These are phyloP conservation scores for Tonatia bakeri DNA, from an alignment of 2,113 vertebrate species.

Conservation along the genomic window DNA sequence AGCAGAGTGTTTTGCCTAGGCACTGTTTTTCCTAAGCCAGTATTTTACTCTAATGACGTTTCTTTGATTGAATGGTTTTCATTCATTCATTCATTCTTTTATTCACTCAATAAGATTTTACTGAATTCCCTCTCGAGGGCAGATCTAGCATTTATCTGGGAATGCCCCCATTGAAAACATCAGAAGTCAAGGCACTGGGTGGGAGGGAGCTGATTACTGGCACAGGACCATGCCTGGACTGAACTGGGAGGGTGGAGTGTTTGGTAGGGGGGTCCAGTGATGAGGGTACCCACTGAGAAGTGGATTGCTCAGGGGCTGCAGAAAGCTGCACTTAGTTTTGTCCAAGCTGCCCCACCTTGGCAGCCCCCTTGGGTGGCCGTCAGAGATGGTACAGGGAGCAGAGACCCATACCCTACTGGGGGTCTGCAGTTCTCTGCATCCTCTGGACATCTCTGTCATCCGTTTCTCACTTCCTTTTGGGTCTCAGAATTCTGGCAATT, in stretches of 20 bases:
- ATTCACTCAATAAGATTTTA: background rate
- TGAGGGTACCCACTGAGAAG: background rate
- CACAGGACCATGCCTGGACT: background rate
- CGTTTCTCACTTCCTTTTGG: background rate
- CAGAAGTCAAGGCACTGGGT: background rate
- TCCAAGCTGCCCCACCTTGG: background rate
- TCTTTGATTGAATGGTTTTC: background rate
- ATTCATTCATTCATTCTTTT: background rate
- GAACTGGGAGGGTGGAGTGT: background rate
- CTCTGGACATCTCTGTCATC: background rate
- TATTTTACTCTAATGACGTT: background rate
- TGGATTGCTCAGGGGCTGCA: background rate
- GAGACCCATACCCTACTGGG: background rate
- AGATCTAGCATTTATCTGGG: background rate
- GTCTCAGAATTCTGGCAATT: background rate
- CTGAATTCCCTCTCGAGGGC: background rate
- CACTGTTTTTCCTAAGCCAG: background rate
- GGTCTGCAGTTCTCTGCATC: background rate
- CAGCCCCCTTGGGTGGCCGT: rapidly evolving
- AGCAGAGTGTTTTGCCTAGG: rapidly evolving
- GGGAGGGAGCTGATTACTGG: background rate
- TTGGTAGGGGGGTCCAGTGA: background rate
- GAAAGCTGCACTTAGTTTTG: background rate
- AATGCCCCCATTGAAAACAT: background rate
- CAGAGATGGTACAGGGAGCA: background rate